Base-by-base conservation (phyloP, 2,113 vertebrate genomes). In the Gasterosteus aculeatus region DNA sequence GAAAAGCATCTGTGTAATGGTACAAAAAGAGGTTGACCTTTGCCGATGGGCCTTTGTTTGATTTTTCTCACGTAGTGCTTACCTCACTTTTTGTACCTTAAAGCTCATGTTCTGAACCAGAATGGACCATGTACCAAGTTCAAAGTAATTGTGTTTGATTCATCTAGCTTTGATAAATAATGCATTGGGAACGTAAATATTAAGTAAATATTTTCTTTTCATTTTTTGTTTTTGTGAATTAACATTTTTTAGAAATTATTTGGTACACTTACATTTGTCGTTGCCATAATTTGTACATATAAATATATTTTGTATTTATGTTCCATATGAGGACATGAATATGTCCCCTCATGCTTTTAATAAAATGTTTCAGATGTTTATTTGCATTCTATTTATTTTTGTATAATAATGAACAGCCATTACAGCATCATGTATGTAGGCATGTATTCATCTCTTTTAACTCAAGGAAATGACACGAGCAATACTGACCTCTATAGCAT, bases 221-320 rank as follows among this genome's bases (percentile, higher is more conserved):
- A 5, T 68, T 77, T 78, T 83, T 77, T 89, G 86, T 65, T 77
- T 82, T 80, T 88, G 87, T 85, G 89, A 91, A 73, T 81, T 80
- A 85, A 77, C 53, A 78, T 80, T 76, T 78, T 42, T 78, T 76
- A 69, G 64, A 71, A 80, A 84, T 58, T 60, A 81, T 54, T 47
- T 22, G 83, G 77, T 87, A 84, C 64, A 79, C 88, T 91, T 92
- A 44, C 73, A 78, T 85, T 75, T 87, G 78, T 92, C 85, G 91
- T 84, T 91, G 89, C 92, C 92, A 87, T 87, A 83, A 89, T 87
- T 88, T 92, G 88, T 93, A 92, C 78, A 90, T 91, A 89, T 83
- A 86, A 87, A 88, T 89, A 84, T 88, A 87, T 92, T 94, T 94
- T 94, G 87, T 95, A 94, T 94, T 94, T 94, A 93, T 94, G 91